Evolutionary conservation across 92 coral and sea anemone genomes (phyloP).

Genomic region (Zoanthus sansibaricus): DNA sequence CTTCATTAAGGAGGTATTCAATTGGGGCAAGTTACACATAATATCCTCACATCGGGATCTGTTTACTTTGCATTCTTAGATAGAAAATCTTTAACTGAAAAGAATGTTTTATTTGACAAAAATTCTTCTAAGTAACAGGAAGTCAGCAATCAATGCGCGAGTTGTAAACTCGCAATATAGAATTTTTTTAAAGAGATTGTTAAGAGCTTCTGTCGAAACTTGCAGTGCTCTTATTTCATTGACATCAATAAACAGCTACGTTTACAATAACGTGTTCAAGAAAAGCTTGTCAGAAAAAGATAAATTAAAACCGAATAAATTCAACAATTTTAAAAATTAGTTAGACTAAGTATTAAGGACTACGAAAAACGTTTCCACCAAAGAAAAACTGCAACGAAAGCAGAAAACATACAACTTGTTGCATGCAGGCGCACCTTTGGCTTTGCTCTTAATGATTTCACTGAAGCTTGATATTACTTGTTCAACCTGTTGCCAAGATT

Average conservation of each 20-base stretch:
- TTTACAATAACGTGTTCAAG: background rate
- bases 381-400: background rate
- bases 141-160: constrained; percentile 7
- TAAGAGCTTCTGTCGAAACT: constrained; percentile 27
- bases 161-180: constrained; percentile 14
- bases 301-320: background rate
- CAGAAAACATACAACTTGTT: background rate
- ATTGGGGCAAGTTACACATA: constrained; percentile 1
- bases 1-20: constrained; percentile 25
- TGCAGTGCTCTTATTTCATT: constrained; percentile 2
- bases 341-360: background rate
- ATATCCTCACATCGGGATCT: constrained; percentile 5
- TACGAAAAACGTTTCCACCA: background rate
- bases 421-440: background rate
- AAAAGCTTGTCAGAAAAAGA: background rate
- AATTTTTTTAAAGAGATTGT: constrained; percentile 34
- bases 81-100: background rate
- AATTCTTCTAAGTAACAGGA: constrained; percentile 17
- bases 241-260: background rate
- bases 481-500: background rate
- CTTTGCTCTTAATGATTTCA: background rate
- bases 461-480: constrained; percentile 21
- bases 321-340: background rate
- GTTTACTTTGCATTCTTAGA: background rate
- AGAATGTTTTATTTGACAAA: background rate